Evolutionary conservation across 2,888 invertebrate genomes (phyloP).

Genomic region (Nemotelus pantherinus): DNA sequence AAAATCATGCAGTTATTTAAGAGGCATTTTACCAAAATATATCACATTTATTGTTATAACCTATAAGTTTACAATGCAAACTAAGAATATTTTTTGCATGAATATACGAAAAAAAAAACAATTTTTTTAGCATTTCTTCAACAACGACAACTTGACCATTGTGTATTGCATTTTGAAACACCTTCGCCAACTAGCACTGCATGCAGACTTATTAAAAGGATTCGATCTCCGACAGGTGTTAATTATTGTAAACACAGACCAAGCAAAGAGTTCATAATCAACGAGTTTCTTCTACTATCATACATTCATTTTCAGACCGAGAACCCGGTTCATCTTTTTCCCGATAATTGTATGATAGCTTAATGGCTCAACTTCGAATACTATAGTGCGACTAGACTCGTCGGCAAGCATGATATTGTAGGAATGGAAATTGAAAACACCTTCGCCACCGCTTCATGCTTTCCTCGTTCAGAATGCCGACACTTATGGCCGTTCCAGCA

Average conservation of each 20-base stretch:
- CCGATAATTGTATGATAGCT: slow-evolving; percentile 32
- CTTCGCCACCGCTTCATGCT: slow-evolving; percentile 15
- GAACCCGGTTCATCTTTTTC: slow-evolving; percentile 1
- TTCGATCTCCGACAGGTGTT: slow-evolving; percentile 40
- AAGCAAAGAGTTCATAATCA: slow-evolving; percentile 34
- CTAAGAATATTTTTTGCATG: not conserved
- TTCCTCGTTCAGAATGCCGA: not conserved
- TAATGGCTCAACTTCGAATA: not conserved
- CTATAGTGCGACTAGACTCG: not conserved
- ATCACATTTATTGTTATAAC: no score
- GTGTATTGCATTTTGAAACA: not conserved
- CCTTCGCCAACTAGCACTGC: not conserved
- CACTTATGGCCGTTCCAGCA: not conserved
- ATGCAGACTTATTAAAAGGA: slow-evolving; percentile 27
- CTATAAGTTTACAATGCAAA: no score
- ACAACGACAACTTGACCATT: slow-evolving; percentile 14
- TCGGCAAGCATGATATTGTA: not conserved
- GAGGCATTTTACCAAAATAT: no score
- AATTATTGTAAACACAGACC: slow-evolving; percentile 43
- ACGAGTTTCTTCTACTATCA: slow-evolving; percentile 10
- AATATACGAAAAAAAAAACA: slow-evolving; percentile 13
- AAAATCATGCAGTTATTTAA: no score
- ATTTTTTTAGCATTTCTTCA: not conserved
- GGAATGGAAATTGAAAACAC: slow-evolving; percentile 30
- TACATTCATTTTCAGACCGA: not conserved